Conservation (phyloP, 53 echinoderm and acorn worm species). For the Glandiceps talaboti region DNA sequence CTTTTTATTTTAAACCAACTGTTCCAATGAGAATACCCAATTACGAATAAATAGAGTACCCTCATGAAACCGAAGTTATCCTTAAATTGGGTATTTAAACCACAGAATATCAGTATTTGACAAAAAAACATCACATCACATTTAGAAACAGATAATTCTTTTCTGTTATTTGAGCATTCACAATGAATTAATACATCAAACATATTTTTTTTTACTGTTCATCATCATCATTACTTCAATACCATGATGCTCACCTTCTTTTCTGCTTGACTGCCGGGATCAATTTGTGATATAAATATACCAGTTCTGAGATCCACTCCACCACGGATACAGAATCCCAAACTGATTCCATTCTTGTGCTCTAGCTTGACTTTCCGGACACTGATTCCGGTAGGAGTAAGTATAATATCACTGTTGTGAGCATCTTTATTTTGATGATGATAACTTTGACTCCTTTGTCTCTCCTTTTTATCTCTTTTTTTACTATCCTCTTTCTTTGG, state of each 20-base stretch:
- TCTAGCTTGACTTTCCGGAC: conserved; percentile 63
- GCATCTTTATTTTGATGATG: neutral
- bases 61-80: too few species aligned
- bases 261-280: conserved; percentile 82
- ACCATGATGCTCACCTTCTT: conserved; percentile 73
- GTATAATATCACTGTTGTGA: neutral
- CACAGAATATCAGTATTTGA: too few species aligned
- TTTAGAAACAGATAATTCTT: too few species aligned
- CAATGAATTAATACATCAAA: too few species aligned
- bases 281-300: conserved; percentile 83
- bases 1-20: too few species aligned
- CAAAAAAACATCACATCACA: too few species aligned
- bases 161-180: too few species aligned
- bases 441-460: neutral
- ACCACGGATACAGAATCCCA: conserved; percentile 92
- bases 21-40: too few species aligned
- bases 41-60: too few species aligned
- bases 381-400: neutral
- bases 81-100: too few species aligned
- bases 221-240: neutral
- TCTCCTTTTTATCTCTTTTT: neutral
- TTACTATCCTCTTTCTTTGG: neutral
- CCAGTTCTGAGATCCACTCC: conserved; percentile 80
- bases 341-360: conserved; percentile 39
- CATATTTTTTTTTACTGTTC: too few species aligned